Percentiles rank a stretch among this genome's conserved stretches.
Evolutionary conservation across 2,113 vertebrate species (phyloP).

Genomic region (Ascaphus truei): DNA sequence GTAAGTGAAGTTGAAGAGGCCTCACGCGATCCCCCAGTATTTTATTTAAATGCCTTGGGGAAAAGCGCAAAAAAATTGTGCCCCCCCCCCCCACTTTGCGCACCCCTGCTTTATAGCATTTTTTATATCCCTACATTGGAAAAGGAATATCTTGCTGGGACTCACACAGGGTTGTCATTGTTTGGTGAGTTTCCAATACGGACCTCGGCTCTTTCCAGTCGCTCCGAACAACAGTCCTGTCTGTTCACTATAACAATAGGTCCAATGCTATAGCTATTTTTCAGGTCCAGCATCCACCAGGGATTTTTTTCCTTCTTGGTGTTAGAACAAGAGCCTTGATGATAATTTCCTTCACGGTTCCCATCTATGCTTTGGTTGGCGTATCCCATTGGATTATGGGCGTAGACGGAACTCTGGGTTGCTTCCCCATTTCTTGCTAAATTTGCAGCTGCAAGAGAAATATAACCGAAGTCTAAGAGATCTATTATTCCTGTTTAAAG

Average conservation of each 20-base stretch:
- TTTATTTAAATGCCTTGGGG: too few species aligned
- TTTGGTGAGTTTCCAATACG: neutral
- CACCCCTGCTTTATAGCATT: too few species aligned
- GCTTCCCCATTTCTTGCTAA: neutral
- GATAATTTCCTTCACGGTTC: neutral
- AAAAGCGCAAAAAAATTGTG: too few species aligned
- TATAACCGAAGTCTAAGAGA: too few species aligned
- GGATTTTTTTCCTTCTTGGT: neutral
- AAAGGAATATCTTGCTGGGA: too few species aligned
- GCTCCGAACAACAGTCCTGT: slow-evolving; percentile 1
- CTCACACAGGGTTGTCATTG: neutral
- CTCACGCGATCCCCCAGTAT: too few species aligned
- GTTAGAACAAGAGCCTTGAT: neutral
- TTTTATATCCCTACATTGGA: too few species aligned
- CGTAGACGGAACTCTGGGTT: neutral
- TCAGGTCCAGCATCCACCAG: slow-evolving; percentile 34
- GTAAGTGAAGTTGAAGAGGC: too few species aligned
- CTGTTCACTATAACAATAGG: slow-evolving; percentile 19
- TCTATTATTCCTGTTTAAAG: too few species aligned
- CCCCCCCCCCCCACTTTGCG: too few species aligned
- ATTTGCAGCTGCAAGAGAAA: neutral
- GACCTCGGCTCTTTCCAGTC: slow-evolving; percentile 17
- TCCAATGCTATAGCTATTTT: neutral
- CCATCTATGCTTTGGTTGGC: slow-evolving; percentile 23
- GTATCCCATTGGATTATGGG: neutral